Percentiles rank a stretch among this genome's conserved stretches.
Evolutionary conservation across 2,888 invertebrate species (phyloP).

Genomic region (Drosophila eohydei): DNA sequence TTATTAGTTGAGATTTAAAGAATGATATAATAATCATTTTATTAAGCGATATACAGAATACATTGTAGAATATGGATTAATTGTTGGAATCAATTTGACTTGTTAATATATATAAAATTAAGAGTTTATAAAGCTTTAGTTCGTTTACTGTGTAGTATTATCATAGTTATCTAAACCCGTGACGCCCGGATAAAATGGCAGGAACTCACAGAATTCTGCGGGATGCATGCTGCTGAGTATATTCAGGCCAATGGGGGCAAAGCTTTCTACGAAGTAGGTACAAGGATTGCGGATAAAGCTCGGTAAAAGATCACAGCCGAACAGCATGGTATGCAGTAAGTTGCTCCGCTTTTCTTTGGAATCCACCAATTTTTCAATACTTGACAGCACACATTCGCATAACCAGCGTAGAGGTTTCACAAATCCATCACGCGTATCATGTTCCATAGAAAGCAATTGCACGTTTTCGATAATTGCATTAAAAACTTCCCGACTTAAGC

Average conservation of each 20-base stretch:
- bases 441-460: background rate
- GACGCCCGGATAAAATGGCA: background rate
- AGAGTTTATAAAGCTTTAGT: background rate
- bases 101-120: background rate
- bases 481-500: background rate
- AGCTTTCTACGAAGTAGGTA: background rate
- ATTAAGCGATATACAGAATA: background rate
- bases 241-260: background rate
- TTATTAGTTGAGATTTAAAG: background rate
- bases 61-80: background rate
- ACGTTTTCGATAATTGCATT: background rate
- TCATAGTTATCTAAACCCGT: background rate
- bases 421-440: background rate
- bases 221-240: conserved; percentile 2
- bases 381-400: conserved; percentile 1
- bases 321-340: background rate
- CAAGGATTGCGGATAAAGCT: background rate
- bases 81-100: too few species aligned
- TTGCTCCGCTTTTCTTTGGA: conserved; percentile 16
- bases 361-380: background rate
- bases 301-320: conserved; percentile 14
- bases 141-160: too few species aligned
- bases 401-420: background rate
- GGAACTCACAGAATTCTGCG: background rate
- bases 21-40: background rate